phyloP scores from a whole-genome alignment of 35 echinoderm and acorn worm genomes.

The Holothuria glaberrima region DNA sequence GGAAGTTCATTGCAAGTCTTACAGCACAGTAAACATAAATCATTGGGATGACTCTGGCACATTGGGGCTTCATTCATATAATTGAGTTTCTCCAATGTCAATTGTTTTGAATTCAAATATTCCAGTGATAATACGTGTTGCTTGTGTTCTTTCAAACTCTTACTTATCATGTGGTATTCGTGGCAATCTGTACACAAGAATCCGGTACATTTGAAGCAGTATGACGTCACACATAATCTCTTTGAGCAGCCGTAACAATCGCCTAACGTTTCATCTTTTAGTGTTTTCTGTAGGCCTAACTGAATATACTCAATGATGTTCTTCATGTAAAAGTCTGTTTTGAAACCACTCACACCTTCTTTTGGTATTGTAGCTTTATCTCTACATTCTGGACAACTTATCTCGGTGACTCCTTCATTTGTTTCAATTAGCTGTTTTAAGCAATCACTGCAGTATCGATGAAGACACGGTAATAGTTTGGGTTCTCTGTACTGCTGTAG shows the following conservation, averaged over 20 bases:
- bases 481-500: no score
- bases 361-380: not conserved
- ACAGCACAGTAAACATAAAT: not conserved
- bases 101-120: not conserved
- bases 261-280: not conserved
- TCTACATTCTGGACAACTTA: not conserved
- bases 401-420: not conserved
- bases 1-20: no score
- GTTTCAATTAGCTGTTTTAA: no score
- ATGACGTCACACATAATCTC: not conserved
- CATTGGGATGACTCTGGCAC: not conserved
- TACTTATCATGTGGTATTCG: not conserved
- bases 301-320: no score
- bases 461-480: no score
- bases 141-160: not conserved
- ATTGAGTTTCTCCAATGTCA: not conserved
- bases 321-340: no score
- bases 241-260: not conserved
- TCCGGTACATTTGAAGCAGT: constrained; percentile 23
- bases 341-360: no score
- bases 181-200: not conserved
- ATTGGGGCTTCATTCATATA: not conserved
- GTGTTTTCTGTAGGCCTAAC: not conserved
- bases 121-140: not conserved
- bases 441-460: no score